A percentile compares a stretch with the other conserved stretches of the same genome.
phyloP scores from a whole-genome alignment of 2,113 vertebrate genomes.

The Orthochromis indermauri region DNA sequence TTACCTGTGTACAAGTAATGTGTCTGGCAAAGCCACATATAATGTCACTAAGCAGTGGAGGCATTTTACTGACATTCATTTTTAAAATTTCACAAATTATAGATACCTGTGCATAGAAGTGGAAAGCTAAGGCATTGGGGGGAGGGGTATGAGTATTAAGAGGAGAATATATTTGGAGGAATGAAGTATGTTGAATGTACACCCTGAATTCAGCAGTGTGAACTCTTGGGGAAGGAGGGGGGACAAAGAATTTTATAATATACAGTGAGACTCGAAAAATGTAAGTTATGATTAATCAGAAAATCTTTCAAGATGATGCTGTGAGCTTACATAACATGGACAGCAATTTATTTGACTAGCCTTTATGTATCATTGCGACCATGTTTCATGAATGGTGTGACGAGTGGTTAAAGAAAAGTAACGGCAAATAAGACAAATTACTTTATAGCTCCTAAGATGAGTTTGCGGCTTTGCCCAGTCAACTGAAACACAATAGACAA shows the following conservation, averaged over 20 bases:
- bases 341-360: background rate
- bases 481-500: background rate
- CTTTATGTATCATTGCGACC: slow-evolving; percentile 27
- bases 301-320: background rate
- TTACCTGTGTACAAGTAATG: slow-evolving; percentile 47
- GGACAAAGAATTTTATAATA: background rate
- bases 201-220: background rate
- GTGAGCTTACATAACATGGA: background rate
- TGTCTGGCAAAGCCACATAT: slow-evolving; percentile 45
- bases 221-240: background rate
- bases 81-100: slow-evolving; percentile 31
- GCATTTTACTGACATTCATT: slow-evolving; percentile 44
- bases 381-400: background rate
- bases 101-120: slow-evolving; percentile 72
- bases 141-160: background rate
- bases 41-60: slow-evolving; percentile 47
- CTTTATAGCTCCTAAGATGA: background rate
- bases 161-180: background rate
- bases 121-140: slow-evolving; percentile 63
- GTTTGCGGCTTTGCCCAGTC: background rate
- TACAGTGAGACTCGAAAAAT: background rate
- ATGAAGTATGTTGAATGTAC: background rate
- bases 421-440: slow-evolving; percentile 5
- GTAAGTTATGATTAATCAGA: background rate
- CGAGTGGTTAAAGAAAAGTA: background rate